Evolutionary conservation across 2,113 vertebrate genomes (phyloP), one percentile per base, ranked within the genome.

Genomic region (Phalacrocorax pelagicus): DNA sequence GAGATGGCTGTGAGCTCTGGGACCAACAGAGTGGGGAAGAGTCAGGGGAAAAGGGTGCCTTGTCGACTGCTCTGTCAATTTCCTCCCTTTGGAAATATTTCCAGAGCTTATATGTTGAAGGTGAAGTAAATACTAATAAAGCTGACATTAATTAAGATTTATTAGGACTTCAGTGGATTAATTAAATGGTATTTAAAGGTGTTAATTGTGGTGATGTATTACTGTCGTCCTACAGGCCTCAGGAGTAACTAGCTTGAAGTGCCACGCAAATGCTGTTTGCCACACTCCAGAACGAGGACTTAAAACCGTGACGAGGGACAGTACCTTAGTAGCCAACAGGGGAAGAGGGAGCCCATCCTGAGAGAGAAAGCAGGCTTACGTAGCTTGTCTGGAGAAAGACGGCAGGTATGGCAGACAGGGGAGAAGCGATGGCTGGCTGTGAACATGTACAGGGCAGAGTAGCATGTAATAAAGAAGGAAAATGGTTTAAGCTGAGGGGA

Each of bases 71-170:
- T 82, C 61, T 91, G 59, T 42, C 47, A 30, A 26, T 32, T 88
- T 38, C 8, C 5, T 79, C 20, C 38, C 84, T 59, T 74, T 54
- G 74, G 32, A 61, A 91, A 49, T 54, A 42, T 2, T 81, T 34
- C 59, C 69, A 70, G 79, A 49, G 49, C 63, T 90, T 87, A 69
- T 0, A 1, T 61, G 38, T 55, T 62, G 61, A 81, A 94, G 54
- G 74, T 90, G 46, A 96, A 82, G 62, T 87, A 85, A 96, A 95
- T 90, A 87, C 57, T 81, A 95, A 84, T 85, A 96, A 94, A 93
- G 66, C 70, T 92, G 46, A 40, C 0, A 22, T 82, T 96, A 95
- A 95, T 88, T 95, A 92, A 90, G 88, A 72, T 88, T 77, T 90
- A 58, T 80, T 88, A 73, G 24, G 18, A 40, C n/a, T 96, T 93